phyloP scores from a whole-genome alignment of 1,140 invertebrate genomes.

The Littorina saxatilis region DNA sequence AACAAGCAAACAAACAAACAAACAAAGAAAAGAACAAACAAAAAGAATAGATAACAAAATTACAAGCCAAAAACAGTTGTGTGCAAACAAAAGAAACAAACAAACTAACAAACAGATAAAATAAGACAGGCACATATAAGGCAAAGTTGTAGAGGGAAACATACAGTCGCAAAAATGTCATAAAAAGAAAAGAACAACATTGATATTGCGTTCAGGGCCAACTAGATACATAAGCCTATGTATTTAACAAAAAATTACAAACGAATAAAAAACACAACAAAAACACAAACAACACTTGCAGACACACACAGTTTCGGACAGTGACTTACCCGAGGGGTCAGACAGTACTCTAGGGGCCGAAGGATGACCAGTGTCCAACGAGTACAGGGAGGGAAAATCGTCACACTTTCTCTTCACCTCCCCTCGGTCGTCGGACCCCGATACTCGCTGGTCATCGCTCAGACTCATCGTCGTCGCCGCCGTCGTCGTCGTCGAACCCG shows the following conservation, averaged over 20 bases:
- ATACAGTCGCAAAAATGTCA: too few species aligned
- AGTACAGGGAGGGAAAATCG: slow-evolving; percentile 73
- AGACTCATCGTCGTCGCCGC: slow-evolving; percentile 36
- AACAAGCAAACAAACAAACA: too few species aligned
- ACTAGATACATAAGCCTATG: neutral
- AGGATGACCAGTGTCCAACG: slow-evolving; percentile 59
- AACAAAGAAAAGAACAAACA: neutral
- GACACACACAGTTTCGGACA: too few species aligned
- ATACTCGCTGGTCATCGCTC: slow-evolving; percentile 49
- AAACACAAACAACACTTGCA: neutral
- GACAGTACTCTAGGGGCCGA: slow-evolving; percentile 48
- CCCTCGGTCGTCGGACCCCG: slow-evolving; percentile 43
- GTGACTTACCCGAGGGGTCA: slow-evolving; percentile 71
- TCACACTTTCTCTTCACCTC: slow-evolving; percentile 56
- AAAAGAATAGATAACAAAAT: neutral
- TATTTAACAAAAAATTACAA: neutral
- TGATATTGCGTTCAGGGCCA: too few species aligned
- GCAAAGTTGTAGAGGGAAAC: too few species aligned
- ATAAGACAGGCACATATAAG: too few species aligned
- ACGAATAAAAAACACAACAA: neutral
- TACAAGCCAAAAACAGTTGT: too few species aligned
- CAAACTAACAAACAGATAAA: neutral
- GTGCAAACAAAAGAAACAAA: neutral
- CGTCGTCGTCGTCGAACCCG: slow-evolving; percentile 15
- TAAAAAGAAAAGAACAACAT: too few species aligned